phyloP scores from a whole-genome alignment of 2,888 invertebrate genomes.

The Amphipyra tragopoginis region DNA sequence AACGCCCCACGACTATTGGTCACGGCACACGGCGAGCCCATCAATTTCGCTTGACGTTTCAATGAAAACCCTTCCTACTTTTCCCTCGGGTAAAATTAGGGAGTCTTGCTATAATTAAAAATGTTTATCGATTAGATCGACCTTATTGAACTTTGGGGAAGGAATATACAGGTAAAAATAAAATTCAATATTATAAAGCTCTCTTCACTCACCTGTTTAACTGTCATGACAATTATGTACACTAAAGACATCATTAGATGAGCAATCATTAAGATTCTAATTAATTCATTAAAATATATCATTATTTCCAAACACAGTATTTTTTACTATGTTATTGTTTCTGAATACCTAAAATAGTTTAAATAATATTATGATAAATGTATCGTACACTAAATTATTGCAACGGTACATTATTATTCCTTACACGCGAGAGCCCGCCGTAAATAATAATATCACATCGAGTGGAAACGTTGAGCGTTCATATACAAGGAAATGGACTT shows the following conservation, averaged over 20 bases:
- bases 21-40: conserved; percentile 84
- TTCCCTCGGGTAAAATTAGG: conserved; percentile 83
- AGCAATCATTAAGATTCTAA: conserved; percentile 15
- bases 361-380: conserved; percentile 46
- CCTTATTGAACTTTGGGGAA: conserved; percentile 63
- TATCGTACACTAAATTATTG: conserved; percentile 48
- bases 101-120: conserved; percentile 81
- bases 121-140: conserved; percentile 70
- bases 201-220: neutral
- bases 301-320: neutral
- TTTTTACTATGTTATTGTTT: conserved; percentile 15
- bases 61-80: conserved; percentile 85
- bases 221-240: neutral
- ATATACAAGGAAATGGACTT: conserved; percentile 55
- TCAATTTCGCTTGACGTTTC: conserved; percentile 88
- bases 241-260: neutral
- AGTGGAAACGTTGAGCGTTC: conserved; percentile 50
- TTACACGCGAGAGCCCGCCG: conserved; percentile 50
- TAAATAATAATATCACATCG: conserved; percentile 59
- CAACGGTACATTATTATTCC: conserved; percentile 54
- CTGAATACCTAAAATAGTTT: conserved; percentile 18
- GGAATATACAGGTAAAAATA: conserved; percentile 32
- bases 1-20: conserved; percentile 85
- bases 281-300: conserved; percentile 10
- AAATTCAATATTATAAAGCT: conserved; percentile 4